These are phyloP conservation scores for Scomberomorus guttatus DNA, from an alignment of 2,797 vertebrate genomes.

Conservation along the genomic window DNA sequence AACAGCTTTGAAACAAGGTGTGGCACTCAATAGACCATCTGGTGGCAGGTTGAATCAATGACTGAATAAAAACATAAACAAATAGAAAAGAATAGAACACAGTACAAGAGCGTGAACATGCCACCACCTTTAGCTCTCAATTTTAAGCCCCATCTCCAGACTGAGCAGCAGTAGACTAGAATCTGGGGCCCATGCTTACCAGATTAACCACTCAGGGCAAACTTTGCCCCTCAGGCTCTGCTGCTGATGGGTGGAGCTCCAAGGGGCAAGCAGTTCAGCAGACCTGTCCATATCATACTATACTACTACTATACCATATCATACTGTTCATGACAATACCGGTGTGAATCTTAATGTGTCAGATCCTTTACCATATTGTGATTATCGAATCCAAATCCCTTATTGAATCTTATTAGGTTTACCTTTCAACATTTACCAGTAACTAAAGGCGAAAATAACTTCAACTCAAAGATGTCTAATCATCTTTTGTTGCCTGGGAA, in stretches of 20 bases:
- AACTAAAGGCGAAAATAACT: no score
- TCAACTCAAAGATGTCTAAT: no score
- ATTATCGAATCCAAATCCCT: no score
- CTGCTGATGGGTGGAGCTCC: slow-evolving; percentile 60
- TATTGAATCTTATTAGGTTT: no score
- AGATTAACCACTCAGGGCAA: slow-evolving; percentile 57
- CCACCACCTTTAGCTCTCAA: not conserved
- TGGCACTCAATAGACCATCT: not conserved
- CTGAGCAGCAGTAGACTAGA: slow-evolving; percentile 9
- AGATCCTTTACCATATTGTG: no score
- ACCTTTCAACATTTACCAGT: no score
- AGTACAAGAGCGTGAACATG: not conserved
- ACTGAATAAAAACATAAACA: not conserved
- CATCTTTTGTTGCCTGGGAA: no score
- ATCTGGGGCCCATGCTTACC: slow-evolving; percentile 31
- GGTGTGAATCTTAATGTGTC: no score
- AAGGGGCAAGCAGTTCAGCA: slow-evolving; percentile 58
- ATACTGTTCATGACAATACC: not conserved
- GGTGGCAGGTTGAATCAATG: not conserved
- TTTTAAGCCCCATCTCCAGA: slow-evolving; percentile 20
- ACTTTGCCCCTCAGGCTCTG: slow-evolving; percentile 51
- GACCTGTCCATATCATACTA: not conserved
- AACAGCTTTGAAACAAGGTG: not conserved
- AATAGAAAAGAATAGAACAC: not conserved
- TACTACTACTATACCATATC: no score